Evolutionary conservation across 2,888 invertebrate species (phyloP), one percentile per base, ranked within the genome.

Genomic region (Ichneumoninae sp.): DNA sequence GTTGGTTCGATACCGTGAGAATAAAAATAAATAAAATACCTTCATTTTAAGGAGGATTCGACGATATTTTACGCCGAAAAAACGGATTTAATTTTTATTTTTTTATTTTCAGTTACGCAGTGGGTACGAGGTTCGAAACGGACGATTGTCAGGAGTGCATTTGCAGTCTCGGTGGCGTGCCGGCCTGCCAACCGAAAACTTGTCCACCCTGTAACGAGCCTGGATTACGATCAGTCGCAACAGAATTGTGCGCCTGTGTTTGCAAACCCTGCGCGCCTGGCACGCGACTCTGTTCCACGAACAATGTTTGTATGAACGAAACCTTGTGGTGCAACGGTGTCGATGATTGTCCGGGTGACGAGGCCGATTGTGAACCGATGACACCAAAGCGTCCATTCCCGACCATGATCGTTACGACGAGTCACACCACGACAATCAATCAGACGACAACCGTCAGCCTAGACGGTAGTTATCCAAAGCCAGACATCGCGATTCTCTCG

Each of bases 331-430:
- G 98, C 91, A 96, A 98, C 91, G 97, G 97, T 0, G 94, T 97
- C 0, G 95, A 95, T 85, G 96, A 98, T 93, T 98, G 98, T 89
- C 96, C 97, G 0, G 97, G 98, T 90, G 98, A 98, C 92, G 98
- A 98, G 93, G 93, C 94, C 2, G 94, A 95, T 80, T 98, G 98
- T 89, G 81, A 87, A 1, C 90, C 91, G 47, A 92, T 94, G 26
- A 54, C 72, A 10, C 50, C 84, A n/a, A 83, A 72, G 72, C 30
- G 76, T 80, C 50, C 68, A 80, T 80, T 36, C 10, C 44, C 47
- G 8, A 74, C 54, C 30, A 33, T 62, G 1, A 89, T 89, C 33
- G 86, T 90, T 1, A 84, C 80, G 8, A 77, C 84, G 22, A 83
- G 80, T 30, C 76, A 71, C n/a, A 71, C 70, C 68, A 84, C 50